A percentile compares a stretch with the other conserved stretches of the same genome.
Conservation (phyloP, 2,888 invertebrate species). For the Bombyx huttoni region DNA sequence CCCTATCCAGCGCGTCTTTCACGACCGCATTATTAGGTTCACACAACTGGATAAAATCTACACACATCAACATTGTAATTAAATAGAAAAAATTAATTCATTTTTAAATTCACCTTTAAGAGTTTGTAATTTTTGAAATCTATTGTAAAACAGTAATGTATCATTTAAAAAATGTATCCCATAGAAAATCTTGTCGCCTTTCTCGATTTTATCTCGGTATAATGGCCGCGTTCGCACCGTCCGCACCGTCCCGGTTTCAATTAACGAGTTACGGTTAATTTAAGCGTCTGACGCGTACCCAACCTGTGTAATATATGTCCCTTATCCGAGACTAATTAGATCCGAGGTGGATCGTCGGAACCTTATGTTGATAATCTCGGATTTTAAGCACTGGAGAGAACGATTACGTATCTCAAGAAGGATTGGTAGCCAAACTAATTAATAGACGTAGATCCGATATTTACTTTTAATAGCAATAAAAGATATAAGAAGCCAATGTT, state of each 20-base stretch:
- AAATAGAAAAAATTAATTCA: too few species aligned
- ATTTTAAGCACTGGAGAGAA: constrained; percentile 2
- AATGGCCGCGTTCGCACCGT: constrained; percentile 4
- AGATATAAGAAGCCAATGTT: too few species aligned
- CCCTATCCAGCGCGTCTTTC: too few species aligned
- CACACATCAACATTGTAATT: too few species aligned
- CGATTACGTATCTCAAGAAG: background rate
- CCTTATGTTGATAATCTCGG: constrained; percentile 16
- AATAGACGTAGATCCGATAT: background rate
- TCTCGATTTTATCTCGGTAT: background rate
- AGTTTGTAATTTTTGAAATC: too few species aligned
- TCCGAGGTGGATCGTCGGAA: constrained; percentile 16
- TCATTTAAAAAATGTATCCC: too few species aligned
- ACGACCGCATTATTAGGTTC: too few species aligned
- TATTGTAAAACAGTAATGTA: too few species aligned
- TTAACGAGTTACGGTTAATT: constrained; percentile 8
- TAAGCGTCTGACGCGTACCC: constrained; percentile 8
- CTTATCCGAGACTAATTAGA: constrained; percentile 23
- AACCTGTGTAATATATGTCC: constrained; percentile 19
- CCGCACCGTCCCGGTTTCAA: constrained; percentile 7
- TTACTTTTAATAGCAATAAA: too few species aligned
- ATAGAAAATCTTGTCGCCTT: background rate
- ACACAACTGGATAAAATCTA: too few species aligned
- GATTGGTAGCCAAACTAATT: background rate
- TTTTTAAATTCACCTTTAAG: too few species aligned